Conservation (phyloP, 2,113 vertebrate species). For the Semicossyphus pulcher region DNA sequence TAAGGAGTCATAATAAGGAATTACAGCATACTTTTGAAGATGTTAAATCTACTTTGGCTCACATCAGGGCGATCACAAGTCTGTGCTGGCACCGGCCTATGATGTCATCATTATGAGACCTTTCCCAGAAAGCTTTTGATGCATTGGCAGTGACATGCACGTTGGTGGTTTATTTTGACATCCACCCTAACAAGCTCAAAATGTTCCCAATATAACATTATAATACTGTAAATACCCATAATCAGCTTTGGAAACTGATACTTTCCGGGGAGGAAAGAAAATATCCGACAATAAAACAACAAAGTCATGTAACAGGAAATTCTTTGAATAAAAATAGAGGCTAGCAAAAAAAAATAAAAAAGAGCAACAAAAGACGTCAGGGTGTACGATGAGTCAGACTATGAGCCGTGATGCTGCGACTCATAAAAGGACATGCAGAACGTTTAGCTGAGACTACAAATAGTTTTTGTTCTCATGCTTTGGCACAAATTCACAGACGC, state of each 20-base stretch:
- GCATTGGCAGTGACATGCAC: constrained; percentile 8
- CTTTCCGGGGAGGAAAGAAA: constrained; percentile 16
- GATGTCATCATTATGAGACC: constrained; percentile 13
- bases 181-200: constrained; percentile 17
- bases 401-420: constrained; percentile 9
- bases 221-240: constrained; percentile 40
- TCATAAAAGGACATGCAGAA: constrained; percentile 48
- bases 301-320: constrained; percentile 55
- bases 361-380: constrained; percentile 17
- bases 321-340: constrained; percentile 45
- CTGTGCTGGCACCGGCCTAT: not conserved
- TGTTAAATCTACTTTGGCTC: not conserved
- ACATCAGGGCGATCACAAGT: not conserved
- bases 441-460: constrained; percentile 62
- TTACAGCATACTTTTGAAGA: not conserved
- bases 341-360: constrained; percentile 11
- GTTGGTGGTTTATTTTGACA: constrained; percentile 20
- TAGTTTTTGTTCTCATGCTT: constrained; percentile 71
- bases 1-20: not conserved
- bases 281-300: constrained; percentile 49
- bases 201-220: constrained; percentile 26
- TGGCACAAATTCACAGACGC: constrained; percentile 74
- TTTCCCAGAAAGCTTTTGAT: constrained; percentile 18
- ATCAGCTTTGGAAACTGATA: constrained; percentile 28
- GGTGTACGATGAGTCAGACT: constrained; percentile 41